Base-by-base conservation (phyloP, 1,140 invertebrate genomes). In the Acromyrmex echinatior region DNA sequence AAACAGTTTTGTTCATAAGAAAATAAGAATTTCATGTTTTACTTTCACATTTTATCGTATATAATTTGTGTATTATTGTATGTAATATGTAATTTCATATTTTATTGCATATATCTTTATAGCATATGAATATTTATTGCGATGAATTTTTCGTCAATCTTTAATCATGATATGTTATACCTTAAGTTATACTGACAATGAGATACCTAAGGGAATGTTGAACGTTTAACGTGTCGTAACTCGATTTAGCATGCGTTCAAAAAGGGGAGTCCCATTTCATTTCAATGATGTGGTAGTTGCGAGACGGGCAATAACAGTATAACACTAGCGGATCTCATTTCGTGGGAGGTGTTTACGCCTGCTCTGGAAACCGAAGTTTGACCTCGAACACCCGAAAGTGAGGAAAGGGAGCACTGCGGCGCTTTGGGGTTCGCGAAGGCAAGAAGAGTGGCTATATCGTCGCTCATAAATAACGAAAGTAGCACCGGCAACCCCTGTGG, bases 401-500 rank as follows among this genome's bases (percentile, higher is more conserved):
- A 85, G 71, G 77, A 84, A 78, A 90, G 63, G 66, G 45, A 62
- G 39, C 53, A 60, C 70, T 25, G 74, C 68, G 63, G n/a, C 76
- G 68, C 63, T 84, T 87, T 56, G 60, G 85, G 89, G 81, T 68
- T 71, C 86, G 88, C 76, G 66, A 86, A 71, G 90, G 88, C 86
- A 88, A 84, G 66, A 80, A 84, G 86, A 90, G 68, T 86, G 86
- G 88, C 89, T 92, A 92, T 93, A 92, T 92, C 91, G 92, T 76
- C 79, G 91, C 87, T 90, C 88, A 92, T 94, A 94, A 94, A 93
- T 93, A 93, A 93, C 90, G 88, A 90, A 92, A 93, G 92, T 93
- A 91, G 88, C 92, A 93, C 88, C 91, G 90, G 92, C 92, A 93
- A 90, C 85, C 88, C 79, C 85, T 81, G 87, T 89, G 73, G 71